Conservation (phyloP, 1,140 invertebrate genomes). For the Pogonognathellus flavescens region DNA sequence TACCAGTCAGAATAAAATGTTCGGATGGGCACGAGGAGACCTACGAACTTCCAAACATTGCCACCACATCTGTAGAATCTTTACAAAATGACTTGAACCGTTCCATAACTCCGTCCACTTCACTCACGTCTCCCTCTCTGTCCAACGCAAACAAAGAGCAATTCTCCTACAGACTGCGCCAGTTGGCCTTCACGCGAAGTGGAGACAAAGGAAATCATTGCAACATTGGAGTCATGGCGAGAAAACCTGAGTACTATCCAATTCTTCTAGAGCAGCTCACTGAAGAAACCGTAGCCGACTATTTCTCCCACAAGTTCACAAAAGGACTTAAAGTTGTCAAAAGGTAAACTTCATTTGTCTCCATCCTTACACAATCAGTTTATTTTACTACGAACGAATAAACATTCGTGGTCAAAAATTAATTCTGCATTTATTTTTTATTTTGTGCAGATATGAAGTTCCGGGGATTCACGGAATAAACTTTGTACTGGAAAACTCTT, state of each 20-base stretch:
- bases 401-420: too few species aligned
- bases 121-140: too few species aligned
- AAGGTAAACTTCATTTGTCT: conserved; percentile 24
- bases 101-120: not conserved
- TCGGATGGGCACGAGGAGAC: conserved; percentile 60
- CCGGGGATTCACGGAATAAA: conserved; percentile 72
- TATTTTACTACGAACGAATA: too few species aligned
- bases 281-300: conserved; percentile 69
- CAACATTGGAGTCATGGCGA: conserved; percentile 74
- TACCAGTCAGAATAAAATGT: conserved; percentile 68
- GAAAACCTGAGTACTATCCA: conserved; percentile 70
- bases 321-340: conserved; percentile 31
- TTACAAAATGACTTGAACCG: not conserved
- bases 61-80: conserved; percentile 21
- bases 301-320: conserved; percentile 71
- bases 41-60: not conserved
- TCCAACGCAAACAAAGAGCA: conserved; percentile 67
- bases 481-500: conserved; percentile 70
- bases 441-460: conserved; percentile 67
- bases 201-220: conserved; percentile 74
- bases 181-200: conserved; percentile 73
- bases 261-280: conserved; percentile 71
- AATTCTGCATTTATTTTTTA: not conserved
- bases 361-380: not conserved
- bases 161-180: conserved; percentile 70